Conservation (phyloP, 2,888 invertebrate genomes). For the Limulus polyphemus region DNA sequence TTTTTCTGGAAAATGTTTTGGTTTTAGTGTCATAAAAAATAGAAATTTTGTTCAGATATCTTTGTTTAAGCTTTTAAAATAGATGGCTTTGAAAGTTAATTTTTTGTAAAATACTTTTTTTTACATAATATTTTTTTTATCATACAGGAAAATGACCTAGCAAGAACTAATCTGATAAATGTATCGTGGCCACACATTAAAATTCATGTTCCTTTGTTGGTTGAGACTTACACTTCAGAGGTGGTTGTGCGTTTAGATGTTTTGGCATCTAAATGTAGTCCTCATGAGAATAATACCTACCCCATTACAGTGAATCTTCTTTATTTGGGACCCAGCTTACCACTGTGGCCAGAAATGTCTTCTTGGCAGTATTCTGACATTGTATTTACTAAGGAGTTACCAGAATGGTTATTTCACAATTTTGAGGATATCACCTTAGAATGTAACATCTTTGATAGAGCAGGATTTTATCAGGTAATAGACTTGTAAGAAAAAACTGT, state of each 20-base stretch:
- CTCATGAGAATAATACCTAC: conserved; percentile 4
- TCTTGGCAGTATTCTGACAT: conserved; percentile 12
- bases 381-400: conserved; percentile 13
- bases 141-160: conserved; percentile 13
- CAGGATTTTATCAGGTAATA: conserved; percentile 19
- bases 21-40: too few relatives aligned
- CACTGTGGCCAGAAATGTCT: not conserved
- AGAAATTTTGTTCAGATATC: not conserved
- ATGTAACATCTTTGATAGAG: conserved; percentile 19
- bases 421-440: conserved; percentile 14
- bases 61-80: not conserved
- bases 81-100: not conserved
- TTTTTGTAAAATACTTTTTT: not conserved
- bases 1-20: too few relatives aligned
- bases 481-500: not conserved
- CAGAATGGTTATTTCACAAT: conserved; percentile 13
- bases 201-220: conserved; percentile 22
- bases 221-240: conserved; percentile 21
- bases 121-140: not conserved
- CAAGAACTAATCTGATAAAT: conserved; percentile 8
- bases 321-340: conserved; percentile 11
- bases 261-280: conserved; percentile 8
- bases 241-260: conserved; percentile 16
- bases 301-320: conserved; percentile 10
- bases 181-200: conserved; percentile 19